These are phyloP conservation scores for Stigmatopora nigra DNA, from an alignment of 2,113 vertebrate species.

Conservation along the genomic window DNA sequence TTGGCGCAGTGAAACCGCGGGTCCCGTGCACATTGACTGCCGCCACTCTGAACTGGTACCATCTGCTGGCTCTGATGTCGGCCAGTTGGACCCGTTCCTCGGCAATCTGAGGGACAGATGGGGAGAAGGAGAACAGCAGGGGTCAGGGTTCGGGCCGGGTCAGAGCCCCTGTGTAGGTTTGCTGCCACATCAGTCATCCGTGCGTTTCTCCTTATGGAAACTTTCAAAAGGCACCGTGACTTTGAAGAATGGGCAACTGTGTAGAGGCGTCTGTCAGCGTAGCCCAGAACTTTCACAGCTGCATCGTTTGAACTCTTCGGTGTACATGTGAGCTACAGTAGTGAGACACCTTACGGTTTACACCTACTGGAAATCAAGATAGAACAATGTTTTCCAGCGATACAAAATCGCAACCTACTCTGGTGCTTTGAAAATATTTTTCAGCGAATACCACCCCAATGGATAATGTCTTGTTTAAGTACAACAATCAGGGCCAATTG, in stretches of 20 bases:
- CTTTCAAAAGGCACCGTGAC: constrained; percentile 56
- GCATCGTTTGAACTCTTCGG: constrained; percentile 9
- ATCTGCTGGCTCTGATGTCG: constrained; percentile 82
- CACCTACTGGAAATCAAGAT: constrained; percentile 1
- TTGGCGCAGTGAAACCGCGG: constrained; percentile 90
- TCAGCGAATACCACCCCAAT: too few species aligned
- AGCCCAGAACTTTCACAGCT: constrained; percentile 44
- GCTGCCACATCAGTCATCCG: constrained; percentile 64
- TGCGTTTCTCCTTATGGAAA: constrained; percentile 49
- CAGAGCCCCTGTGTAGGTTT: constrained; percentile 44
- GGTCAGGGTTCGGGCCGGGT: constrained; percentile 60
- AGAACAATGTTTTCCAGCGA: not conserved
- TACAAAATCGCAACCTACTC: not conserved
- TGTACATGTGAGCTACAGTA: not conserved
- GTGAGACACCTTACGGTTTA: not conserved
- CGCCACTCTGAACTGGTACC: constrained; percentile 97
- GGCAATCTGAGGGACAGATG: constrained; percentile 78
- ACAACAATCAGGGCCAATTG: too few species aligned
- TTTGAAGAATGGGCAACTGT: constrained; percentile 52
- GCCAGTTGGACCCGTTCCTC: constrained; percentile 79
- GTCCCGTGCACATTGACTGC: constrained; percentile 92
- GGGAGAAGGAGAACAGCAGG: constrained; percentile 48
- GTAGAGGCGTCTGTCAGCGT: constrained; percentile 31
- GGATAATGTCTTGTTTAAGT: too few species aligned
- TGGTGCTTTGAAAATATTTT: not conserved